Conservation (phyloP, 2,797 vertebrate species). For the Cichlasoma orientale region DNA sequence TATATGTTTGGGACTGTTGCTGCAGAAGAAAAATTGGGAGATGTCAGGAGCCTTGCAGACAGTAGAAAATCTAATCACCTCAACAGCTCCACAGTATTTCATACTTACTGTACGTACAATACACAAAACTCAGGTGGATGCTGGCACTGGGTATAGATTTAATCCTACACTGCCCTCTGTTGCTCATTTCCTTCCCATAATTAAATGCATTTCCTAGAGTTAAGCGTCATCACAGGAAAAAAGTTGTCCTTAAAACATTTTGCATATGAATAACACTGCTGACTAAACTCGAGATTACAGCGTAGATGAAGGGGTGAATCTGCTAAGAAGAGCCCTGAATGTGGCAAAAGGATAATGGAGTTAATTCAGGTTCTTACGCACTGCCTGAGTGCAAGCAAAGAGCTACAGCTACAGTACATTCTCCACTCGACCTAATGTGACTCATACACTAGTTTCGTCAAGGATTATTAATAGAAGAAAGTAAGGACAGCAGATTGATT, state of each 20-base stretch:
- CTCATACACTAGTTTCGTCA: neutral
- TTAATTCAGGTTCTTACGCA: neutral
- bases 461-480: constrained; percentile 2
- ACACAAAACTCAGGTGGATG: neutral
- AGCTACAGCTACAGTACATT: neutral
- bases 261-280: neutral
- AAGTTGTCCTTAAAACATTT: neutral
- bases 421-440: neutral
- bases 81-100: neutral
- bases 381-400: neutral
- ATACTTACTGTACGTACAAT: neutral
- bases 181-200: constrained; percentile 20
- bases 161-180: constrained; percentile 72
- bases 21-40: neutral
- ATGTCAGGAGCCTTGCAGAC: neutral
- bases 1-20: too few relatives aligned
- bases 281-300: neutral
- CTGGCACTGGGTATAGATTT: constrained; percentile 3
- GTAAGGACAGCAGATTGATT: neutral
- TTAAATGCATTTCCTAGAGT: neutral
- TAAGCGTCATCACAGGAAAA: neutral
- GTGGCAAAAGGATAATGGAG: neutral
- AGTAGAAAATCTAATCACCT: neutral
- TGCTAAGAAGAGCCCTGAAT: neutral
- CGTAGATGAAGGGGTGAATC: neutral